Base-by-base conservation (phyloP, 2,797 vertebrate species). In the Sorex maritimensis region DNA sequence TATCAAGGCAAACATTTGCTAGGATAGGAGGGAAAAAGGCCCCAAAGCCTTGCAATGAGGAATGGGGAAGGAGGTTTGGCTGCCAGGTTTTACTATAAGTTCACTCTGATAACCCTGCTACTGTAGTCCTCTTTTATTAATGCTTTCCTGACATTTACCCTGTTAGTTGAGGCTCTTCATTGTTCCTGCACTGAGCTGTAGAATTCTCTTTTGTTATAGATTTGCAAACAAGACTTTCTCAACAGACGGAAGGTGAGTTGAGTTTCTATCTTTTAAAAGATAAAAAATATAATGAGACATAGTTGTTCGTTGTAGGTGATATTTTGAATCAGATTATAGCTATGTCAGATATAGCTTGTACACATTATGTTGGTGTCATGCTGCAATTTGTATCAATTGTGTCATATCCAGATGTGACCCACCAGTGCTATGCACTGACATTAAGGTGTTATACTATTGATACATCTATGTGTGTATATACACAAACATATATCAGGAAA, bases 221-320 rank as follows among this genome's bases (percentile, higher is more conserved):
- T 98, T 97, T 99, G 96, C 98, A 99, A 96, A 98, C 98, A 0
- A 98, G 98, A 96, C 98, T 99, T 92, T 98, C 98, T 79, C 98
- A 98, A 96, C 98, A 98, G 96, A 98, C 97, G 92, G 98, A 98
- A 98, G 98, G 98, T 99, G 98, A 98, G 96, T 92, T 94, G 19
- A 95, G 68, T 63, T 96, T 94, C 90, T 91, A 26, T 79, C 55
- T 67, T 77, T 95, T 55, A 68, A 91, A 94, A 96, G 94, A 97
- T 69, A 72, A 92, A 49, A 87, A 87, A 74, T 86, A 3, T 86
- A 81, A 13, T 14, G 75, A 93, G 61, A 71, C 21, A 24, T 38
- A 92, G 34, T 88, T 44, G 34, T 88, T 44, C 30, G 10, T 69
- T 44, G 17, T 71, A 58, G 19, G 38, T 61, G 72, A 19, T 52